Base-by-base conservation (phyloP, 1,140 invertebrate species). In the Trichonephila inaurata region DNA sequence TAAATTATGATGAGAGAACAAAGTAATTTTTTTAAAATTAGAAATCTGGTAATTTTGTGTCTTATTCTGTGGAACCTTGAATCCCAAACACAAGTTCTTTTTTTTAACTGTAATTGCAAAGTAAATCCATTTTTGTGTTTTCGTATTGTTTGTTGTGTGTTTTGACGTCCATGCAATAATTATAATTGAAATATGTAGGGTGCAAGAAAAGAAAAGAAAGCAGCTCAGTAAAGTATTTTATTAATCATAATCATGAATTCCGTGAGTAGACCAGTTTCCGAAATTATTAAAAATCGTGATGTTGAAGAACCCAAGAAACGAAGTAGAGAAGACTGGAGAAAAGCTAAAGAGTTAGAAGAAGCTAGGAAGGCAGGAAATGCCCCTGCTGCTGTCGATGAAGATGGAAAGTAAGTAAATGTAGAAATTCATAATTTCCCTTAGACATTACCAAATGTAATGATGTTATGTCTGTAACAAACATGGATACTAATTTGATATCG, bases 311-410 rank as follows among this genome's bases (percentile, higher is more conserved):
- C 98, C 0, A 98, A 98, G 95, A 98, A 98, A 95, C 98, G 98
- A 95, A 98, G 98, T 2, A 96, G 98, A 82, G 98, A 99, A 96
- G 98, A 99, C 96, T 99, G 98, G 98, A 96, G 98, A 64, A 99
- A 99, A 96, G 98, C 98, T 6, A 99, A 99, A 96, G 99, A 99
- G 96, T 96, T 99, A 28, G 99, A 99, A 96, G 99, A 99, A 96
- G 99, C 99, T 7, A 97, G 99, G 95, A 99, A 99, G 95, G 99
- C 98, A 94, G 99, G 99, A 95, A 99, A 98, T 95, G 99, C 98
- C 3, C 99, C 99, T 33, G 99, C 99, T 93, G 99, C 99, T 95
- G 98, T 99, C 6, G 99, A 99, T 96, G 99, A 99, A 96, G 98
- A 99, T 96, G 99, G 99, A 95, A 96, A 96, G 96, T 96, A 95